Evolutionary conservation across 2,113 vertebrate species (phyloP).

Genomic region (Carlito syrichta): DNA sequence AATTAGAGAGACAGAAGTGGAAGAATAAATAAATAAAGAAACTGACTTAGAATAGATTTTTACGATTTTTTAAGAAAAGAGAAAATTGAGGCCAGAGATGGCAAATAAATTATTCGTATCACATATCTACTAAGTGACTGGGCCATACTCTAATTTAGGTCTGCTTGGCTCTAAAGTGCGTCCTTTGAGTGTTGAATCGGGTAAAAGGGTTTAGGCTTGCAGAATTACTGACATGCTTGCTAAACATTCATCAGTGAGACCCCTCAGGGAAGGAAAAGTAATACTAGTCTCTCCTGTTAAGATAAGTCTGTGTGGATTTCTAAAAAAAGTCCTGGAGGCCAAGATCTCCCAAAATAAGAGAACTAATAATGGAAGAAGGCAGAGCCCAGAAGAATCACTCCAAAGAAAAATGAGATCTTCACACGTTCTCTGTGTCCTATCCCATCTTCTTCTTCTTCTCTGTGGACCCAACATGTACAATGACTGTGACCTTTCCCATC

Average conservation of each 20-base stretch:
- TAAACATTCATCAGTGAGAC: not conserved
- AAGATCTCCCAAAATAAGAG: not conserved
- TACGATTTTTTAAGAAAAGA: not conserved
- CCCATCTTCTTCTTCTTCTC: not conserved
- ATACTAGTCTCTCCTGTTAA: not conserved
- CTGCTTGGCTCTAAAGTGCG: not conserved
- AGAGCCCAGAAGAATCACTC: not conserved
- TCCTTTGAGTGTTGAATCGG: not conserved
- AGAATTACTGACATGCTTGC: not conserved
- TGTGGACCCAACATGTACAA: not conserved
- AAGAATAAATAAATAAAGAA: too few relatives aligned
- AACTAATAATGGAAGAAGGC: not conserved
- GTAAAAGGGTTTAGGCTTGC: not conserved
- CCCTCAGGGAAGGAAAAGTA: not conserved
- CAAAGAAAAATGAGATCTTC: not conserved
- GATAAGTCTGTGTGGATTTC: not conserved
- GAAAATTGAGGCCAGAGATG: not conserved
- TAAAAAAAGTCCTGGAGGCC: not conserved
- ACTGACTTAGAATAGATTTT: not conserved
- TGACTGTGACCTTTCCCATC: not conserved
- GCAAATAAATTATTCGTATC: not conserved
- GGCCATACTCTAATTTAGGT: not conserved
- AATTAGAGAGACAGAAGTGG: not conserved
- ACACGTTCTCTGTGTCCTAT: not conserved
- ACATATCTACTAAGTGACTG: not conserved